Evolutionary conservation across 2,797 vertebrate species (phyloP).

Genomic region (Nasua narica): DNA sequence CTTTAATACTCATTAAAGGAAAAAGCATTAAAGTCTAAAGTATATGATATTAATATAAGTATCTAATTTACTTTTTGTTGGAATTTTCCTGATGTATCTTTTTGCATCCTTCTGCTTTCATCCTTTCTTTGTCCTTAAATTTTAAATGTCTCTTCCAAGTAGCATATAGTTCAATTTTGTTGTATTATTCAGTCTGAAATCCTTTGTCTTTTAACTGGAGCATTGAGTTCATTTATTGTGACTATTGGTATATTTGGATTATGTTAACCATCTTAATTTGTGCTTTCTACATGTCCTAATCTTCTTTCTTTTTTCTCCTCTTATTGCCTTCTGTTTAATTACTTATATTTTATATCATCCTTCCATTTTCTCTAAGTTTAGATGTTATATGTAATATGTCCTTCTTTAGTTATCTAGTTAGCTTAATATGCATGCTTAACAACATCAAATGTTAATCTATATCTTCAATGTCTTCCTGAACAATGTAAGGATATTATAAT

Average conservation of each 20-base stretch:
- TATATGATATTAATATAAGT: neutral
- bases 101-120: neutral
- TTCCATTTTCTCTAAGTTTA: neutral
- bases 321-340: neutral
- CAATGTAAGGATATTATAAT: neutral
- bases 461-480: neutral
- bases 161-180: neutral
- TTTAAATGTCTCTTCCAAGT: neutral
- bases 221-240: neutral
- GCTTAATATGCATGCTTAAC: constrained; percentile 6
- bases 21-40: neutral
- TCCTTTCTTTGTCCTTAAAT: neutral
- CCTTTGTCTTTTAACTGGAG: constrained; percentile 8
- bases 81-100: neutral
- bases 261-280: neutral
- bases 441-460: neutral
- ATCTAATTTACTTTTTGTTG: neutral
- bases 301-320: neutral
- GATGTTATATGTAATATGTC: neutral
- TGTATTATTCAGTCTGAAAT: neutral
- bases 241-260: neutral
- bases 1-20: neutral
- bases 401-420: neutral
- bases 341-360: neutral
- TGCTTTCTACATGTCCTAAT: neutral